These are phyloP conservation scores for Diplolepis rosae DNA, from an alignment of 2,888 invertebrate species.

Conservation along the genomic window DNA sequence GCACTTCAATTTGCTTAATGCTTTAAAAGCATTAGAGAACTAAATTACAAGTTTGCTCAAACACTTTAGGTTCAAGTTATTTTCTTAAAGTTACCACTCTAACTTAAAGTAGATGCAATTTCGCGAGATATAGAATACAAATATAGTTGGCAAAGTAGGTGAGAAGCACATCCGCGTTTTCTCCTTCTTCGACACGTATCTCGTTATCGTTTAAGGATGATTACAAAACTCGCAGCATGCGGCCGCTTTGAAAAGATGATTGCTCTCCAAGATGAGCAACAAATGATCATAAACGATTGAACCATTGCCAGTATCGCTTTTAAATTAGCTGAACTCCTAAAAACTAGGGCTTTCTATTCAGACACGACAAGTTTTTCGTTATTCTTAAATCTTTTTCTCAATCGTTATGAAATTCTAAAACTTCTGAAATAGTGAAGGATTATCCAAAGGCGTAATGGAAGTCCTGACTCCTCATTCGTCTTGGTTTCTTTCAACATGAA, in stretches of 20 bases:
- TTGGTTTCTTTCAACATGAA: constrained; percentile 4
- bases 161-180: constrained; percentile 22
- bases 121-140: neutral
- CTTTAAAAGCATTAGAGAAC: neutral
- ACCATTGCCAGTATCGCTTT: too few species aligned
- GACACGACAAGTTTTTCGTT: too few species aligned
- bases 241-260: constrained; percentile 58
- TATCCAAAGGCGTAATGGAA: neutral
- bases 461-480: constrained; percentile 33
- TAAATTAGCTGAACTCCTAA: too few species aligned
- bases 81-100: neutral
- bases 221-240: constrained; percentile 57
- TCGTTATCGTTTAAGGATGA: constrained; percentile 64
- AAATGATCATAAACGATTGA: constrained; percentile 37
- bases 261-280: constrained; percentile 60
- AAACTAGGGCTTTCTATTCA: too few species aligned
- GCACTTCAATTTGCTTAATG: neutral
- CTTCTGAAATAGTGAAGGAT: constrained; percentile 47
- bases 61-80: neutral
- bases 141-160: constrained; percentile 21
- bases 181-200: constrained; percentile 51
- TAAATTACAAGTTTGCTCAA: neutral
- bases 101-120: constrained; percentile 20
- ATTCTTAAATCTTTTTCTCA: too few species aligned
- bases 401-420: too few species aligned